Percentiles rank a stretch among this genome's conserved stretches.
phyloP scores from a whole-genome alignment of 92 coral and sea anemone species.

The Porites rus region DNA sequence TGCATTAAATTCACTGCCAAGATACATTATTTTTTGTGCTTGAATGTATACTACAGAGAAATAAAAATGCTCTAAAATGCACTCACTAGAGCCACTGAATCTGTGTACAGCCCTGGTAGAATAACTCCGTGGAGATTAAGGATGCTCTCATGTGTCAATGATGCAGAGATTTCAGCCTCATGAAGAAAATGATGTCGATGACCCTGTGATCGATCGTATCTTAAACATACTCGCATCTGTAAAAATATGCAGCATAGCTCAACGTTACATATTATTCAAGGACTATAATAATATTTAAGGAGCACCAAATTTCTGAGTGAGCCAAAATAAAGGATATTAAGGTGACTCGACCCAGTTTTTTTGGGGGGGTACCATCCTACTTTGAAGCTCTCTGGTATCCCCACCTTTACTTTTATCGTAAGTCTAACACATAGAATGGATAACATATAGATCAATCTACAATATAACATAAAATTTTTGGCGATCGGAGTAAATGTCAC shows the following conservation, averaged over 20 bases:
- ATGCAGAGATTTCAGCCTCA: constrained; percentile 61
- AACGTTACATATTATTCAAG: background rate
- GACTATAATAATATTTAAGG: too few relatives aligned
- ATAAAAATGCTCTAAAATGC: background rate
- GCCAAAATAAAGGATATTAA: too few relatives aligned
- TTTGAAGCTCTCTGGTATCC: too few relatives aligned
- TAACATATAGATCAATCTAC: too few relatives aligned
- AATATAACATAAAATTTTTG: too few relatives aligned
- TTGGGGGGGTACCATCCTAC: too few relatives aligned
- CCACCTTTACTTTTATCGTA: too few relatives aligned
- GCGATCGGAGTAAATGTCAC: too few relatives aligned
- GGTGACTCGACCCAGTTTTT: too few relatives aligned
- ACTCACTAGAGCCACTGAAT: constrained; percentile 75
- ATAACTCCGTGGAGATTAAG: constrained; percentile 71
- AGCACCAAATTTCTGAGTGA: too few relatives aligned
- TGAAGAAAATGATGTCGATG: constrained; percentile 63
- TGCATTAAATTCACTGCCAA: too few relatives aligned
- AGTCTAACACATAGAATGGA: too few relatives aligned
- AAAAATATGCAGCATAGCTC: background rate
- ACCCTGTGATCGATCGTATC: constrained; percentile 42
- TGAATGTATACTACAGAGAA: background rate
- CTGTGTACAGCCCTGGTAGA: constrained; percentile 65
- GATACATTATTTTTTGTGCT: background rate
- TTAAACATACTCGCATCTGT: constrained; percentile 68
- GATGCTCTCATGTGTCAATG: constrained; percentile 64